Evolutionary conservation across 2,797 vertebrate genomes (phyloP).

Genomic region (Scolopax rusticola): DNA sequence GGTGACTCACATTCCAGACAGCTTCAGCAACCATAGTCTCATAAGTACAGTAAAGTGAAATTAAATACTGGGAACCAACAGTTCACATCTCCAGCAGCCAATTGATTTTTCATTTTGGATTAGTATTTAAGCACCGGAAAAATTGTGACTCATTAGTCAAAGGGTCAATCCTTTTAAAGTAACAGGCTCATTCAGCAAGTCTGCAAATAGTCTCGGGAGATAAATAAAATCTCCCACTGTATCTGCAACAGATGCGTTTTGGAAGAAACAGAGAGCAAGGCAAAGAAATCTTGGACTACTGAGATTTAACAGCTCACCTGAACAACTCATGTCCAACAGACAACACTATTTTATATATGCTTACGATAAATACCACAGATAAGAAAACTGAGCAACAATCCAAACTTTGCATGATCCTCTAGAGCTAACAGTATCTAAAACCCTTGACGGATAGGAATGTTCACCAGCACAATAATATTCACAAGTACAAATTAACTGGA

Average conservation of each 20-base stretch:
- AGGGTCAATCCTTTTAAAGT: constrained; percentile 56
- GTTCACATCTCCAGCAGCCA: not conserved
- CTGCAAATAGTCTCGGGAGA: constrained; percentile 16
- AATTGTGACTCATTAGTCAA: constrained; percentile 44
- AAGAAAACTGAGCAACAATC: not conserved
- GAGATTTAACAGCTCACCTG: not conserved
- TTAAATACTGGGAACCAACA: not conserved
- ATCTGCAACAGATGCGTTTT: constrained; percentile 34
- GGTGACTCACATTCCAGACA: not conserved
- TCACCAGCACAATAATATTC: not conserved
- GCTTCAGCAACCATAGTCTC: not conserved
- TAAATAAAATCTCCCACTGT: constrained; percentile 26
- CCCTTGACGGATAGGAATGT: not conserved
- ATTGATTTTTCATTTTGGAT: constrained; percentile 17
- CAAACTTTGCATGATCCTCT: not conserved
- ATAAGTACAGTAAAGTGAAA: constrained; percentile 16
- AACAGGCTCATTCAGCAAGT: constrained; percentile 32
- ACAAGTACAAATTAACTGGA: not conserved
- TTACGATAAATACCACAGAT: not conserved
- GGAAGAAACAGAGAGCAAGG: not conserved
- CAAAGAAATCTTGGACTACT: not conserved
- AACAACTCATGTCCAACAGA: not conserved
- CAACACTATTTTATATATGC: not conserved
- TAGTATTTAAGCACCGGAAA: constrained; percentile 15
- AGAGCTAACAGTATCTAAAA: not conserved